Evolutionary conservation across 2,888 invertebrate species (phyloP).

Genomic region (Pseudanteris insignis): DNA sequence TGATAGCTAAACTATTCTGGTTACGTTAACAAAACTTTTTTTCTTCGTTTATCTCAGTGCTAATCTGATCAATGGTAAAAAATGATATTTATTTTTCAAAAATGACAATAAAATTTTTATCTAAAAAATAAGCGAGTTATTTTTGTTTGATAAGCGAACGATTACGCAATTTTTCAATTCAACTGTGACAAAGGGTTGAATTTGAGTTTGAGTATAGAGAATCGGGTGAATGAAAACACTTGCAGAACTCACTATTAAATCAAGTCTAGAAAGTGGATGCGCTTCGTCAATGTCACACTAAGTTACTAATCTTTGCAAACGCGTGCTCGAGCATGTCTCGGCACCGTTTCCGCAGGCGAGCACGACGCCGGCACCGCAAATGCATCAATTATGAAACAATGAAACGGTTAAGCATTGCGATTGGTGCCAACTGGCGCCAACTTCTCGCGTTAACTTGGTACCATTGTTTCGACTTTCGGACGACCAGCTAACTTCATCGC

Average conservation of each 20-base stretch:
- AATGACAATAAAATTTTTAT: no score
- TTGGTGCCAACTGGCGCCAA: constrained; percentile 61
- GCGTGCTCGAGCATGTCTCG: constrained; percentile 30
- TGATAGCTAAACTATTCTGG: no score
- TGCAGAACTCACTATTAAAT: constrained; percentile 28
- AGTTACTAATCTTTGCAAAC: constrained; percentile 33
- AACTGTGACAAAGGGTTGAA: constrained; percentile 1
- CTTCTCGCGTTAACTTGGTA: constrained; percentile 58
- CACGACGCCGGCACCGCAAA: constrained; percentile 56
- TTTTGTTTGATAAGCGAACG: constrained; percentile 8
- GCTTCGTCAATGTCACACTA: constrained; percentile 30
- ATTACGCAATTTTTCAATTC: constrained; percentile 17
- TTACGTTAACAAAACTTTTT: no score
- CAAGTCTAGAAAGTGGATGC: constrained; percentile 9
- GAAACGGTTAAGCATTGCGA: constrained; percentile 58
- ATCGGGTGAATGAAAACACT: constrained; percentile 25
- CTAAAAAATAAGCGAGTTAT: no score
- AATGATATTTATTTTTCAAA: no score
- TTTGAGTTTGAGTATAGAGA: constrained; percentile 4
- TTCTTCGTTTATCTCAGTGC: no score
- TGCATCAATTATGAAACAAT: constrained; percentile 64
- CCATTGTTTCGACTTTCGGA: constrained; percentile 62
- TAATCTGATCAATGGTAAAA: no score
- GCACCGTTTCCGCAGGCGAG: constrained; percentile 40
- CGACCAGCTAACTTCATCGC: constrained; percentile 62